phyloP scores from a whole-genome alignment of 2,113 vertebrate genomes.

The Pachypanchax playfairii region DNA sequence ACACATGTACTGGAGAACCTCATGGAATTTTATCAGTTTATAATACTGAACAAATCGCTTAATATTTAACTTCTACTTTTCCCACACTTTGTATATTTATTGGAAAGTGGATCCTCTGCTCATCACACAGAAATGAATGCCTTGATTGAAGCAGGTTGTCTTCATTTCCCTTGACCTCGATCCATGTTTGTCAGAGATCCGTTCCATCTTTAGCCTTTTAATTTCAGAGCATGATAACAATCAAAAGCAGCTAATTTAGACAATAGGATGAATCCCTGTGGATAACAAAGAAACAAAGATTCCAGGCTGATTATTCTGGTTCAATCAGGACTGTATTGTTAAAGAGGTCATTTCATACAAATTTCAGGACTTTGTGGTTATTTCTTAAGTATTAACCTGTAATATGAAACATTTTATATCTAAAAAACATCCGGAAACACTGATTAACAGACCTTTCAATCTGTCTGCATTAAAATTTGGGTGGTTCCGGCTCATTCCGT shows the following conservation, averaged over 20 bases:
- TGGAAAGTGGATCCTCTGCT: too few relatives aligned
- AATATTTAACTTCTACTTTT: neutral
- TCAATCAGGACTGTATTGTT: neutral
- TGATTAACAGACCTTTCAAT: too few relatives aligned
- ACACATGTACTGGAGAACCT: neutral
- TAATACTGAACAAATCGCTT: neutral
- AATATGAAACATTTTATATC: too few relatives aligned
- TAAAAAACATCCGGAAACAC: too few relatives aligned
- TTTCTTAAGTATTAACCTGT: too few relatives aligned
- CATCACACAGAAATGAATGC: too few relatives aligned
- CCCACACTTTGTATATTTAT: neutral
- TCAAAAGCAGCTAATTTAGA: slow-evolving; percentile 53
- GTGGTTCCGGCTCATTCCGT: too few relatives aligned
- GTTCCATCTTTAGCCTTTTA: slow-evolving; percentile 6
- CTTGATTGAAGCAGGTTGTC: neutral
- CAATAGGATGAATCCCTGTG: slow-evolving; percentile 42
- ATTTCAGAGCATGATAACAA: slow-evolving; percentile 40
- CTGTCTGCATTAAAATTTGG: too few relatives aligned
- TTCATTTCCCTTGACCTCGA: neutral
- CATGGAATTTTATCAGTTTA: neutral
- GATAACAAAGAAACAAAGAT: slow-evolving; percentile 38
- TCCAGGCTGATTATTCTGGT: slow-evolving; percentile 4
- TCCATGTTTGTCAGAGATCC: slow-evolving; percentile 19
- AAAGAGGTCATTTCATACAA: too few relatives aligned
- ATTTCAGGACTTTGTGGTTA: too few relatives aligned